Evolutionary conservation across 2,888 invertebrate genomes (phyloP).

Genomic region (Morinoia aosen): DNA sequence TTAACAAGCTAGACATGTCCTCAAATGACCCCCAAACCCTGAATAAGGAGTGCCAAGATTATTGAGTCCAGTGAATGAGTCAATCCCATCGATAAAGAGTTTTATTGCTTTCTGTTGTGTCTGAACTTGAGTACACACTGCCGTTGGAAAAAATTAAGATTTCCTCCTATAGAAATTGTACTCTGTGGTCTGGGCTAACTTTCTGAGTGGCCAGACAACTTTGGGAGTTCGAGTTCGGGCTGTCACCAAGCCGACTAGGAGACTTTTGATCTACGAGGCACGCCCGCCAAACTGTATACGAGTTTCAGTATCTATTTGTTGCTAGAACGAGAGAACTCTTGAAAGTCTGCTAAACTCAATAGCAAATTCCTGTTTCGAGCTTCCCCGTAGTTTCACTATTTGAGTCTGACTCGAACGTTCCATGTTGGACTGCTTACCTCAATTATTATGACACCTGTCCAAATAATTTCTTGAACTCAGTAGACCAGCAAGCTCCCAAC

Average conservation of each 20-base stretch:
- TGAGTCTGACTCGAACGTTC: too few relatives aligned
- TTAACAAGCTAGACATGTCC: too few relatives aligned
- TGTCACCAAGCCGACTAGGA: background rate
- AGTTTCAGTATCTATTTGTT: constrained; percentile 3
- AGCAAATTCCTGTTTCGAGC: background rate
- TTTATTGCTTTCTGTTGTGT: too few relatives aligned
- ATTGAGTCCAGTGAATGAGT: too few relatives aligned
- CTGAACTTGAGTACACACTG: too few relatives aligned
- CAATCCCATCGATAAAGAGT: too few relatives aligned
- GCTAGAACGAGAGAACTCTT: background rate
- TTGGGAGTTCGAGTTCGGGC: background rate
- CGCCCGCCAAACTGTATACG: background rate
- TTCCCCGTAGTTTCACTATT: background rate
- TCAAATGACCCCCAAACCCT: too few relatives aligned
- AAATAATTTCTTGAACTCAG: too few relatives aligned
- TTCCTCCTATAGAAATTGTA: background rate
- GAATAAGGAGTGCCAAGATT: too few relatives aligned
- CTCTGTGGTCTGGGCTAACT: background rate
- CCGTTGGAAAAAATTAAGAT: background rate
- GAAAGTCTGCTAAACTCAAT: background rate
- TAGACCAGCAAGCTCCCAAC: too few relatives aligned
- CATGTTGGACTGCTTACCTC: too few relatives aligned
- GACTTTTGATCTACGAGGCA: constrained; percentile 1
- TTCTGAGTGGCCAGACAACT: background rate
- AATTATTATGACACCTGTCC: too few relatives aligned